Conservation (phyloP, 2,113 vertebrate species). For the Dromas ardeola region DNA sequence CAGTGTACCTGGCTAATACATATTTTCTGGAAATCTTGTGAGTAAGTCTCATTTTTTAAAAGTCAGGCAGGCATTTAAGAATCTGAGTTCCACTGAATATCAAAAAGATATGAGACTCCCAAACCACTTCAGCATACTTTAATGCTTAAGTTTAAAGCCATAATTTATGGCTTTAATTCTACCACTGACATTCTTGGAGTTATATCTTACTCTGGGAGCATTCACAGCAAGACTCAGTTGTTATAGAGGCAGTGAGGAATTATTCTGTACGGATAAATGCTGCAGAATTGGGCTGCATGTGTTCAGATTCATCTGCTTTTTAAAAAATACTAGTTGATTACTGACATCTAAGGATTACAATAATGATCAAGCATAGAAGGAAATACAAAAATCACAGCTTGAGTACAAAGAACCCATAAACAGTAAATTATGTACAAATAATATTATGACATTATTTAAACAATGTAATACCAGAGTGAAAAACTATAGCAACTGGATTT, state of each 20-base stretch:
- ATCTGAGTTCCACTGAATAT: neutral
- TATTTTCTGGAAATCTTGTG: constrained; percentile 15
- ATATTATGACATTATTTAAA: neutral
- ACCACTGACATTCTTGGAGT: neutral
- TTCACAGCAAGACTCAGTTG: neutral
- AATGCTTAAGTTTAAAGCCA: neutral
- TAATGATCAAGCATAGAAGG: neutral
- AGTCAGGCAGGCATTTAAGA: constrained; percentile 18
- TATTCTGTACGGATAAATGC: neutral
- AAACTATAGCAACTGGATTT: neutral
- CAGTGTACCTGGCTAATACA: neutral
- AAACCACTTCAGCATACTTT: neutral
- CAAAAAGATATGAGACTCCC: neutral
- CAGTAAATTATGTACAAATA: neutral
- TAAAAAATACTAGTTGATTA: neutral
- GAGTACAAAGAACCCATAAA: neutral
- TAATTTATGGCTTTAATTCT: neutral
- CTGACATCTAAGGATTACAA: neutral
- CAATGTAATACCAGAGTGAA: neutral
- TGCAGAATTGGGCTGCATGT: neutral
- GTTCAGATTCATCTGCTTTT: neutral
- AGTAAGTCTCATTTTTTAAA: neutral
- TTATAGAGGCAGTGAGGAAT: neutral
- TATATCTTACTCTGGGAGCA: neutral
- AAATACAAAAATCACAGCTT: neutral